A percentile compares a stretch with the other conserved stretches of the same genome.
Evolutionary conservation across 2,888 invertebrate species (phyloP).

Genomic region (Tuta absoluta): DNA sequence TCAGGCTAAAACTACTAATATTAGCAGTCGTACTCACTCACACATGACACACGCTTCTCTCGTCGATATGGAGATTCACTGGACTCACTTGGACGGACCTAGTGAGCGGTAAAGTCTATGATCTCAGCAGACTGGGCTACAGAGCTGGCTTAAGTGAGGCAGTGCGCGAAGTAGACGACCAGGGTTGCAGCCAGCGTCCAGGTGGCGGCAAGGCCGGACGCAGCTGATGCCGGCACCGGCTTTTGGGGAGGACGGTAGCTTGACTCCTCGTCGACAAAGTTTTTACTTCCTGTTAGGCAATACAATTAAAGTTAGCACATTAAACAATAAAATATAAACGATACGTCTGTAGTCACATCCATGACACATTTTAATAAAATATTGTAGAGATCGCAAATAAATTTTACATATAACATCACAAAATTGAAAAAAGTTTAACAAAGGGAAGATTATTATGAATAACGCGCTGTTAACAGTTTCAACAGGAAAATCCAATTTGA

Average conservation of each 20-base stretch:
- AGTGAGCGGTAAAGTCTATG: slow-evolving; percentile 36
- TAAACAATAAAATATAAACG: background rate
- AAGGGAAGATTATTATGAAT: slow-evolving; percentile 5
- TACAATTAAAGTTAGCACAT: background rate
- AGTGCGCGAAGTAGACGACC: slow-evolving; percentile 40
- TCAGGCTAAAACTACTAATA: slow-evolving; percentile 40
- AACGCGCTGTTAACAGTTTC: background rate
- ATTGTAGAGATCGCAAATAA: background rate
- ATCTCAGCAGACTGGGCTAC: slow-evolving; percentile 34
- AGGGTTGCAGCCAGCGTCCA: slow-evolving; percentile 42
- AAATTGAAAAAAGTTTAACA: slow-evolving; percentile 10
- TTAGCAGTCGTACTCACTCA: slow-evolving; percentile 40
- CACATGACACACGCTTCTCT: slow-evolving; percentile 39
- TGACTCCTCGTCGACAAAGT: slow-evolving; percentile 46
- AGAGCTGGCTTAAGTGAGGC: slow-evolving; percentile 48
- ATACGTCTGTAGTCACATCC: background rate
- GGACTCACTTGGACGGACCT: slow-evolving; percentile 38
- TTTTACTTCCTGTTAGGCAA: slow-evolving; percentile 41
- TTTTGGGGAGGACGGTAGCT: slow-evolving; percentile 57
- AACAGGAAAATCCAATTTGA: slow-evolving; percentile 11
- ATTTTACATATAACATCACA: slow-evolving; percentile 8
- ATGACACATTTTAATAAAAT: background rate
- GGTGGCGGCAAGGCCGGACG: slow-evolving; percentile 41
- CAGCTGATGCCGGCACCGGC: slow-evolving; percentile 52
- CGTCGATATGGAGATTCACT: slow-evolving; percentile 59